Conservation (phyloP, 2,888 invertebrate genomes). For the Hirtodrosophila alboralis region DNA sequence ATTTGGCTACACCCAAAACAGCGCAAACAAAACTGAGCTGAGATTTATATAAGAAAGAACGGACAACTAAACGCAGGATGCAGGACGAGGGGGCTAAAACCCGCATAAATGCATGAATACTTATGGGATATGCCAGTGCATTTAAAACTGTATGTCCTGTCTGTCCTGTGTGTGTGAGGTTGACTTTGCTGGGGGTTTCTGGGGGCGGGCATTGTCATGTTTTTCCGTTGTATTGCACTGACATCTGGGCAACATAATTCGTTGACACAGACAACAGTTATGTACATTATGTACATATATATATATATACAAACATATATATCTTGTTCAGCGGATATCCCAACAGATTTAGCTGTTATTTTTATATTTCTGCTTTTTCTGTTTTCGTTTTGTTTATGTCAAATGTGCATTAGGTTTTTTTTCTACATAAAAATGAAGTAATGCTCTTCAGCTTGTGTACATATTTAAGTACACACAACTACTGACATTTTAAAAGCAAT, state of each 20-base stretch:
- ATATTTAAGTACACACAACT: conserved; percentile 21
- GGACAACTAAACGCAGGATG: conserved; percentile 33
- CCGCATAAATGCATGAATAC: conserved; percentile 71
- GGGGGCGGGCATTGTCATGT: conserved; percentile 59
- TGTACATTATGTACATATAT: conserved; percentile 26
- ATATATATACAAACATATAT: conserved; percentile 36
- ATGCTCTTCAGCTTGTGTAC: not conserved
- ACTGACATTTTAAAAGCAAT: conserved; percentile 38
- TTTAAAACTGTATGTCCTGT: conserved; percentile 46
- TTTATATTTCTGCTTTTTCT: conserved; percentile 5
- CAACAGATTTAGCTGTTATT: conserved; percentile 30
- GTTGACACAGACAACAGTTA: conserved; percentile 51
- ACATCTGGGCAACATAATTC: conserved; percentile 72
- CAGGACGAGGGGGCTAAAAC: conserved; percentile 7
- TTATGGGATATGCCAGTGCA: conserved; percentile 54
- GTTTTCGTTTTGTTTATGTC: conserved; percentile 38
- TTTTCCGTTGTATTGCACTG: conserved; percentile 65
- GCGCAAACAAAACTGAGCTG: conserved; percentile 35
- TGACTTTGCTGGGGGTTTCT: not conserved
- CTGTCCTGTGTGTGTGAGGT: conserved; percentile 7
- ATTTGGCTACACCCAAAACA: conserved; percentile 60
- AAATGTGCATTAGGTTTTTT: conserved; percentile 57
- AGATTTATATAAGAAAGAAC: conserved; percentile 63
- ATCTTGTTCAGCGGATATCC: conserved; percentile 48
- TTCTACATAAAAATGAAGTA: conserved; percentile 13